Evolutionary conservation across 2,888 invertebrate species (phyloP).

Genomic region (Sphinx pinastri): DNA sequence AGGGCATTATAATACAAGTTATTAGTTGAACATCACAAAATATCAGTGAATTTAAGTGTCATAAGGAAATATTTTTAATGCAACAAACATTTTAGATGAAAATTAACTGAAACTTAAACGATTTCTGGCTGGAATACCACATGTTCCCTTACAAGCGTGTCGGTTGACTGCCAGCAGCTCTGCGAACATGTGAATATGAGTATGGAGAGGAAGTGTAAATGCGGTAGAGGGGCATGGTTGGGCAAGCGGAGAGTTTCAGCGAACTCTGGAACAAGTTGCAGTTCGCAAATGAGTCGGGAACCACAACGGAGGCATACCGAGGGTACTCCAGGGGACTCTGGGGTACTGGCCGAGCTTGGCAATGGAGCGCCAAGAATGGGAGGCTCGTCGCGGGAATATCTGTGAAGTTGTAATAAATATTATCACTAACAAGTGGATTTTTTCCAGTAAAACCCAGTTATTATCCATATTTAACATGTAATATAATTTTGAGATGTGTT

Average conservation of each 20-base stretch:
- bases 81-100: neutral
- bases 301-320: conserved; percentile 88
- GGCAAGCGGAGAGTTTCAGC: conserved; percentile 87
- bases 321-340: conserved; percentile 65
- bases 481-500: too few relatives aligned
- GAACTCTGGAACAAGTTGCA: conserved; percentile 92
- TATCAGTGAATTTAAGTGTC: too few relatives aligned
- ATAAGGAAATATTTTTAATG: too few relatives aligned
- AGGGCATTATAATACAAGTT: too few relatives aligned
- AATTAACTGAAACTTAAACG: conserved; percentile 47
- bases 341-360: conserved; percentile 63
- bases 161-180: conserved; percentile 92
- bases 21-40: too few relatives aligned
- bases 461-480: too few relatives aligned
- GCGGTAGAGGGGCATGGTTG: conserved; percentile 74
- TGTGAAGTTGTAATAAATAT: conserved; percentile 53
- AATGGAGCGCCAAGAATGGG: conserved; percentile 89
- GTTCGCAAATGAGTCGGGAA: conserved; percentile 89
- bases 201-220: conserved; percentile 94
- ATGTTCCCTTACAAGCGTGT: conserved; percentile 87
- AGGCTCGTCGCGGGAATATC: conserved; percentile 89
- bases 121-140: conserved; percentile 91
- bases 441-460: too few relatives aligned
- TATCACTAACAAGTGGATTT: neutral
- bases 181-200: conserved; percentile 91